Base-by-base conservation (phyloP, 2,113 vertebrate genomes). In the Mystacornis crossleyi region DNA sequence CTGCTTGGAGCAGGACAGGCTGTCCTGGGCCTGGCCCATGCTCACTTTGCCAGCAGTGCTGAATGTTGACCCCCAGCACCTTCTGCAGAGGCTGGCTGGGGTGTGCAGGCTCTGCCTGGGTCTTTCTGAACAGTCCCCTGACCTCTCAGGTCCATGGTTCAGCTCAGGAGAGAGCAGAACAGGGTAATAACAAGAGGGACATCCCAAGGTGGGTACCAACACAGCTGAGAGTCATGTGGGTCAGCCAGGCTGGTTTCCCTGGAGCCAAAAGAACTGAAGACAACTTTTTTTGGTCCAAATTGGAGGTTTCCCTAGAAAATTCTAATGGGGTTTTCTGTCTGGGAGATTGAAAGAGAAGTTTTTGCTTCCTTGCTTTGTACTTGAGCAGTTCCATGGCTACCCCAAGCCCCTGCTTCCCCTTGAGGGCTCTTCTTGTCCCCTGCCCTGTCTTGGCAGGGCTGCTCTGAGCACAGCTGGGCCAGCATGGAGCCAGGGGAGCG, bases 21-120 rank as follows among this genome's bases (percentile, higher is more conserved):
- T 17, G 6, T 31, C 26, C 42, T 23, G 14, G 34, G 12, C 33
- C 34, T 81, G 40, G 25, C 12, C 61, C 19, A 1, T 2, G 18
- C 13, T 67, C 7, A 1, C 18, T 55, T 70, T 64, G 45, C 43
- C 38, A 12, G 24, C 4, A 13, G 8, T 42, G 42, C 62, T 42
- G 29, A 57, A 19, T 38, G 12, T 2, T 48, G 54, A 57, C 9
- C 34, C 24, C 10, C 26, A 42, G 33, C 31, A 91, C 14, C 12
- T 26, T 70, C 43, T 25, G 10, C 5, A 10, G 50, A 47, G 28
- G 3, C 43, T 67, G 34, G 5, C 28, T 3, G 6, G 18, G 10
- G 4, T 17, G 19, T 0, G 0, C n/a, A 50, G 42, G 11, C n/a
- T 75, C 86, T 70, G n/a, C 64, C 54, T 0, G 0, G 2, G 2